Percentiles rank a stretch among this genome's conserved stretches.
These are phyloP conservation scores for Hermatobates lingyangjiaoensis DNA, from an alignment of 1,140 invertebrate species.

Conservation along the genomic window DNA sequence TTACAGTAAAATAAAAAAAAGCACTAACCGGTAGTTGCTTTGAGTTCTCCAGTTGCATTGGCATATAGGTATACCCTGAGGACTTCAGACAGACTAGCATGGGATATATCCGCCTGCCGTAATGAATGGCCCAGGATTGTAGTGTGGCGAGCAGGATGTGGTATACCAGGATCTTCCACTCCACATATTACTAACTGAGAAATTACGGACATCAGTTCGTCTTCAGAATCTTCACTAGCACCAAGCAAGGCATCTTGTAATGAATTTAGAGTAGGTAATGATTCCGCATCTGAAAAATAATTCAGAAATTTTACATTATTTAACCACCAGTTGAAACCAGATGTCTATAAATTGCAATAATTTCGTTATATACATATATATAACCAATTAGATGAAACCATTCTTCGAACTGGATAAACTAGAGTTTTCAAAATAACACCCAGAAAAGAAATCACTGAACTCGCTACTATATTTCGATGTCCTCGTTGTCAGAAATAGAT, in stretches of 20 bases:
- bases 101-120: slow-evolving; percentile 77
- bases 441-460: too few species aligned
- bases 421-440: too few species aligned
- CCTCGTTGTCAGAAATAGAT: too few species aligned
- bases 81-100: slow-evolving; percentile 79
- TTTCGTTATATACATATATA: too few species aligned
- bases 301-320: too few species aligned
- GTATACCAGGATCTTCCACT: slow-evolving; percentile 85
- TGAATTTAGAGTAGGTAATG: slow-evolving; percentile 63
- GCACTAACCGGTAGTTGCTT: slow-evolving; percentile 43
- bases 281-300: slow-evolving; percentile 51
- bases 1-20: too few species aligned
- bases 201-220: slow-evolving; percentile 70
- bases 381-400: too few species aligned
- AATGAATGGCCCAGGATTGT: slow-evolving; percentile 77
- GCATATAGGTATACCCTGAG: slow-evolving; percentile 74
- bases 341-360: too few species aligned
- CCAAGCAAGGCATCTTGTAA: slow-evolving; percentile 69
- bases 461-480: too few species aligned
- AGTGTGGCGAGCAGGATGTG: slow-evolving; percentile 65
- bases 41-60: slow-evolving; percentile 66
- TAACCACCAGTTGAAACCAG: too few species aligned
- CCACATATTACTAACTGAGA: slow-evolving; percentile 79
- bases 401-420: too few species aligned
- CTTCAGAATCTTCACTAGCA: slow-evolving; percentile 60